Percentiles rank a stretch among this genome's conserved stretches.
phyloP scores from a whole-genome alignment of 2,113 vertebrate genomes.

The Chlorocebus sabaeus region DNA sequence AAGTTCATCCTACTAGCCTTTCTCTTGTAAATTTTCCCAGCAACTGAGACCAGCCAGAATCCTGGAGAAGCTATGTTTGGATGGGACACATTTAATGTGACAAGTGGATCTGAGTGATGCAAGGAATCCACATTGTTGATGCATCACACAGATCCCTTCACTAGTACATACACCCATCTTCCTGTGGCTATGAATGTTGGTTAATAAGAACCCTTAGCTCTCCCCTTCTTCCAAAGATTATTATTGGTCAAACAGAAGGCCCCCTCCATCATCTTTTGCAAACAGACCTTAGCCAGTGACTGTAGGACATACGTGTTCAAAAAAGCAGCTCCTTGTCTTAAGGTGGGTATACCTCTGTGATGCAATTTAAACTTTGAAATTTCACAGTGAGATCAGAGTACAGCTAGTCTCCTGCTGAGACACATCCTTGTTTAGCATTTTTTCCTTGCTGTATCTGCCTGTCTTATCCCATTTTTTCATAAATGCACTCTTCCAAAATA shows the following conservation, averaged over 20 bases:
- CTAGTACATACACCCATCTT: neutral
- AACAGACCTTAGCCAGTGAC: neutral
- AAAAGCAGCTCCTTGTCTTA: neutral
- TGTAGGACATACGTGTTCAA: neutral
- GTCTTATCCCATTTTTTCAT: neutral
- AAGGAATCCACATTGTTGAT: neutral
- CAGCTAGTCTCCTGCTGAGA: neutral
- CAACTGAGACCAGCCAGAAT: neutral
- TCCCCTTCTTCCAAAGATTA: neutral
- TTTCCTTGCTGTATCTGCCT: neutral
- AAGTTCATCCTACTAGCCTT: neutral
- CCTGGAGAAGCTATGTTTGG: neutral
- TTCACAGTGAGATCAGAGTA: neutral
- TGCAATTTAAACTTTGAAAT: neutral
- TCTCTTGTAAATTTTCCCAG: neutral
- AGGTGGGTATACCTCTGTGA: neutral
- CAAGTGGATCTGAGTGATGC: neutral
- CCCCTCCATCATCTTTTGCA: rapidly evolving
- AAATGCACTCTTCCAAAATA: neutral
- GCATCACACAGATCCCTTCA: neutral
- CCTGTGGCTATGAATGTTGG: neutral
- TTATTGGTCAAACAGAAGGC: neutral
- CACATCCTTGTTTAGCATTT: neutral
- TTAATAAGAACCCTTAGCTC: neutral
- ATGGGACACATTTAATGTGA: neutral